These are phyloP conservation scores for Anoplopoma fimbria DNA, from an alignment of 2,113 vertebrate species.

Conservation along the genomic window DNA sequence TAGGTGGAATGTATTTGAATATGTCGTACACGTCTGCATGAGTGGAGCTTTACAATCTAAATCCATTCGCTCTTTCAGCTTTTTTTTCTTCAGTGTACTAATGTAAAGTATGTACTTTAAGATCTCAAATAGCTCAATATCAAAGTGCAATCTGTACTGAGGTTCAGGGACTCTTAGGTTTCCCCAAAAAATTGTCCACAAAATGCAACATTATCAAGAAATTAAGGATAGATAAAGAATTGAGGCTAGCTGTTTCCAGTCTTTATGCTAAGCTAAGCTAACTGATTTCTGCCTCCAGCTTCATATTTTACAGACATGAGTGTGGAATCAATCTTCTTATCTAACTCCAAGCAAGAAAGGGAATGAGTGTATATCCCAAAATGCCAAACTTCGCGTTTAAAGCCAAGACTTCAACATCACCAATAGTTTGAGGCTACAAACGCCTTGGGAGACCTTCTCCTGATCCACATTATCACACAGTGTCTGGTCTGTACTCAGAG, in stretches of 20 bases:
- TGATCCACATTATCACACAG: conserved; percentile 59
- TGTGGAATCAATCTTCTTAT: background rate
- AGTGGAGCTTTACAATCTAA: conserved; percentile 19
- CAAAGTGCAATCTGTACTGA: conserved; percentile 44
- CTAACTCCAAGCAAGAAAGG: background rate
- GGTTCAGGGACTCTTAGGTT: conserved; percentile 38
- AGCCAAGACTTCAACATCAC: background rate
- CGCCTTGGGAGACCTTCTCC: conserved; percentile 45
- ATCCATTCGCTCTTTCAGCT: conserved; percentile 15
- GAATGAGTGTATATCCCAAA: conserved; percentile 18
- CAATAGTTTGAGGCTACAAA: conserved; percentile 28
- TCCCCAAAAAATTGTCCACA: conserved; percentile 54
- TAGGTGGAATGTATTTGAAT: conserved; percentile 47
- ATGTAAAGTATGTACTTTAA: conserved; percentile 46
- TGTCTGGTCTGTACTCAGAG: conserved; percentile 64
- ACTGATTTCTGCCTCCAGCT: background rate
- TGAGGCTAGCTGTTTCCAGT: background rate
- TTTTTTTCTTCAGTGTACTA: background rate
- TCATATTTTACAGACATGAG: conserved; percentile 3
- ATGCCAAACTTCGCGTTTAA: conserved; percentile 4
- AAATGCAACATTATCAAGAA: conserved; percentile 12
- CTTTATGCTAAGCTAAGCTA: background rate
- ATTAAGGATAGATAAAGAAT: background rate
- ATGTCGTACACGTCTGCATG: conserved; percentile 39
- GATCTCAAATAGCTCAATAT: conserved; percentile 55